Percentiles rank a stretch among this genome's conserved stretches.
Conservation (phyloP, 2,113 vertebrate genomes). For the Tichodroma muraria region DNA sequence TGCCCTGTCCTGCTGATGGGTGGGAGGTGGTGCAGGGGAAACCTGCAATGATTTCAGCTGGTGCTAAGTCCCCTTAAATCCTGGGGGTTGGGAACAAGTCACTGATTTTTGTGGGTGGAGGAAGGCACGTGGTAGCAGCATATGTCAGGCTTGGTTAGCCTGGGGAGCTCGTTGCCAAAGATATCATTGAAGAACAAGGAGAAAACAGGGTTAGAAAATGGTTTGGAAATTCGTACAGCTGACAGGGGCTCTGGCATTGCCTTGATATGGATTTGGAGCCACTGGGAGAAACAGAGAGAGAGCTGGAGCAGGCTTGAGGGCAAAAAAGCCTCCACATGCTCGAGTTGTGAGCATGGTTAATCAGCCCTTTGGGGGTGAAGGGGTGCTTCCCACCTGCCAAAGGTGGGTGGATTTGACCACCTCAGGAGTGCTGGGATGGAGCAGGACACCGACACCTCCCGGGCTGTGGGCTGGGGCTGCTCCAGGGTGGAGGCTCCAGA, state of each 20-base stretch:
- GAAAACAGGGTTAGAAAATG: background rate
- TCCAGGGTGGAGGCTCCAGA: background rate
- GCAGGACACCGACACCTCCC: fast-evolving
- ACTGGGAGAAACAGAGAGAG: background rate
- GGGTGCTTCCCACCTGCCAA: background rate
- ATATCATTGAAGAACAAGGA: background rate
- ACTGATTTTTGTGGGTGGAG: background rate
- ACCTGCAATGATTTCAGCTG: background rate
- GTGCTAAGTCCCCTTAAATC: background rate
- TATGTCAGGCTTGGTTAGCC: background rate
- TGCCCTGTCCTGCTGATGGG: background rate
- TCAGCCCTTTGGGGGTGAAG: background rate
- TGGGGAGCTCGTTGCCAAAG: background rate
- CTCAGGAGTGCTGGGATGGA: background rate
- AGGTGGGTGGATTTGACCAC: background rate
- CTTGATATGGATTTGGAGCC: background rate
- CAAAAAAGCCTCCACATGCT: background rate
- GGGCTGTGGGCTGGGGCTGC: background rate
- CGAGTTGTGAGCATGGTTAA: background rate
- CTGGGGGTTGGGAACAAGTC: background rate
- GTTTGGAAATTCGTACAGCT: background rate
- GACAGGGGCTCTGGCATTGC: background rate
- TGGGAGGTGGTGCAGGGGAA: background rate
- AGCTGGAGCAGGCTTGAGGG: background rate
- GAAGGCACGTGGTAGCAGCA: background rate